Conservation (phyloP, 2,113 vertebrate species). For the Rhegmatorhina hoffmannsi region DNA sequence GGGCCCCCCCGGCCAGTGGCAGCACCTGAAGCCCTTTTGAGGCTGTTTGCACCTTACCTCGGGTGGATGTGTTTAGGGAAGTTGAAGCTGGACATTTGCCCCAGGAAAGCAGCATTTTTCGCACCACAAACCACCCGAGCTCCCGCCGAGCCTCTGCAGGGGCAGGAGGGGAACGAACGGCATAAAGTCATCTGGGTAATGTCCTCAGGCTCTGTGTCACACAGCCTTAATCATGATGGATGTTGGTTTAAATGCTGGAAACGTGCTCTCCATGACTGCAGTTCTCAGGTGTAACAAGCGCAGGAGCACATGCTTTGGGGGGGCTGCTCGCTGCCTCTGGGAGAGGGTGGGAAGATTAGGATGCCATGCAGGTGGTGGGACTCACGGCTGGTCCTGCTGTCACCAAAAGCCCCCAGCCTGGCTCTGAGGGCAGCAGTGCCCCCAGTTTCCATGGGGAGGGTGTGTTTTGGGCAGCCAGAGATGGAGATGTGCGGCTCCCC, state of each 20-base stretch:
- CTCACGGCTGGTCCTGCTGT: background rate
- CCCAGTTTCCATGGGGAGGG: accelerated
- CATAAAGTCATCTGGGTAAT: background rate
- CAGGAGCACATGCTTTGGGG: accelerated
- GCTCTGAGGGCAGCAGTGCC: background rate
- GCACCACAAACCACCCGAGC: background rate
- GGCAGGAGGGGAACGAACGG: accelerated
- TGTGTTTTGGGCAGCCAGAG: background rate
- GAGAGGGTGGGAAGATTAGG: background rate
- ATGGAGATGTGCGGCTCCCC: accelerated
- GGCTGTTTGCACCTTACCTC: background rate
- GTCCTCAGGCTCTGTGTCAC: background rate
- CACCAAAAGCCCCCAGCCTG: background rate
- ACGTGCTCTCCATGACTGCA: background rate
- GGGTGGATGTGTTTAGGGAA: background rate
- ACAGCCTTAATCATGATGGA: background rate
- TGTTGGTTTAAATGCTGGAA: background rate
- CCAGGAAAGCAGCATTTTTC: background rate
- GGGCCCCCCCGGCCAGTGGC: background rate
- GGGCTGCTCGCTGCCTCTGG: accelerated
- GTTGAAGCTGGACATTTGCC: background rate
- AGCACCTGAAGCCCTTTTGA: background rate
- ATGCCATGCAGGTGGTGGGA: too few relatives aligned
- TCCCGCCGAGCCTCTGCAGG: background rate
- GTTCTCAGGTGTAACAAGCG: background rate